Base-by-base conservation (phyloP, 2,888 invertebrate genomes). In the Aphodius sticticus region DNA sequence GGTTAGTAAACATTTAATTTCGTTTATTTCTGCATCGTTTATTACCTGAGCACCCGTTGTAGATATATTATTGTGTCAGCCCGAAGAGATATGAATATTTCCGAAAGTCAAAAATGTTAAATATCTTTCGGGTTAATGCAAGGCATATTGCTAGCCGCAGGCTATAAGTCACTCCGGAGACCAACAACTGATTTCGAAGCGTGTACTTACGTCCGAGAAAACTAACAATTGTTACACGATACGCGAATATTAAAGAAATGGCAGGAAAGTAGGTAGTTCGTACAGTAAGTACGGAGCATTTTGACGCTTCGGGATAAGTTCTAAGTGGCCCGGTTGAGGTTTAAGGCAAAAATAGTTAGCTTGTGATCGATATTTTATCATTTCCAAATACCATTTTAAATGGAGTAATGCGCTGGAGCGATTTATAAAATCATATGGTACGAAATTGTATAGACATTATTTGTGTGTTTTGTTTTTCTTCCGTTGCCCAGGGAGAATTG, bases 221-320 rank as follows among this genome's bases (percentile, higher is more conserved):
- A 53, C 53, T 53, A 53, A 53, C 53, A 53, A 53, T 53, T 53
- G 53, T 53, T 74, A 74, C 74, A n/a, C 35, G 74, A 74, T 74
- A 74, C 37, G 36, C 7, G 74, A 37, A 36, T 35, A 74, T 74
- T 74, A 74, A 74, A 74, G 35, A 74, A 74, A 74, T 37, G 74
- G 15, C 74, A 74, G 74, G 74, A 74, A 74, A 74, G 74, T 74
- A 74, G 74, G 74, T 74, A 74, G 74, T 74, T 36, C 74, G 35
- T 74, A 74, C 74, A 35, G 26, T 26, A 26, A 53, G 53, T 53
- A 12, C 53, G 12, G 53, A 7, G 53, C 12, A 12, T 53, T 53
- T 53, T 7, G 53, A 53, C 53, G 53, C 53, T 53, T 5, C 53
- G 53, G 53, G 53, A 3, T 12, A 53, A 26, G 9, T 53, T 53